Conservation (phyloP, 1,140 invertebrate genomes). For the Pararge aegeria region DNA sequence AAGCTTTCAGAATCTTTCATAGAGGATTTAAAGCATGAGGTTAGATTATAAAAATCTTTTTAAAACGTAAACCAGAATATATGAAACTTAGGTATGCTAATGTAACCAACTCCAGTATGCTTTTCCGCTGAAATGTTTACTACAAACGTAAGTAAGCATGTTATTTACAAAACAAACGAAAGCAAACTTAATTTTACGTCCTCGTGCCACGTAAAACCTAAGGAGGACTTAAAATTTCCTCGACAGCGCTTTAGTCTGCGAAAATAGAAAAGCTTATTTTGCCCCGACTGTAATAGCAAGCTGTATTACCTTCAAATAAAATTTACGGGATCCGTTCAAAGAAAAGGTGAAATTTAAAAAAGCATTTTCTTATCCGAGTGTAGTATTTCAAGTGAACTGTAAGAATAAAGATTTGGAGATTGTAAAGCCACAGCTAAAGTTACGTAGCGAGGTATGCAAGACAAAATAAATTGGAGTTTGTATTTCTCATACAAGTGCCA, state of each 20-base stretch:
- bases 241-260: background rate
- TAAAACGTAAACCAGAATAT: background rate
- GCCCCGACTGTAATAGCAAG: slow-evolving; percentile 2
- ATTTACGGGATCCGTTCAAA: background rate
- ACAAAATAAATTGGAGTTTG: too few relatives aligned
- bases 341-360: slow-evolving; percentile 2
- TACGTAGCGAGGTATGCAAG: too few relatives aligned
- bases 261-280: slow-evolving; percentile 10
- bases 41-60: background rate
- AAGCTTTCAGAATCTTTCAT: too few relatives aligned
- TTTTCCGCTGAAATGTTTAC: slow-evolving; percentile 6
- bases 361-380: background rate
- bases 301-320: slow-evolving; percentile 5
- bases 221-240: slow-evolving; percentile 7
- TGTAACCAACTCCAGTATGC: slow-evolving; percentile 1
- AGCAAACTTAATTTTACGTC: slow-evolving; percentile 20
- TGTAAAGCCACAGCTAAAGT: background rate
- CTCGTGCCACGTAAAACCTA: slow-evolving; percentile 12
- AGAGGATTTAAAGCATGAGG: too few relatives aligned
- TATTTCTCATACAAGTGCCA: too few relatives aligned
- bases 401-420: background rate
- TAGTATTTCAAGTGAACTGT: background rate
- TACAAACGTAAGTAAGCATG: slow-evolving; percentile 11
- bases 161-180: slow-evolving; percentile 19
- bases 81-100: background rate